Conservation (phyloP, 1,140 invertebrate species). For the Psix sp. region DNA sequence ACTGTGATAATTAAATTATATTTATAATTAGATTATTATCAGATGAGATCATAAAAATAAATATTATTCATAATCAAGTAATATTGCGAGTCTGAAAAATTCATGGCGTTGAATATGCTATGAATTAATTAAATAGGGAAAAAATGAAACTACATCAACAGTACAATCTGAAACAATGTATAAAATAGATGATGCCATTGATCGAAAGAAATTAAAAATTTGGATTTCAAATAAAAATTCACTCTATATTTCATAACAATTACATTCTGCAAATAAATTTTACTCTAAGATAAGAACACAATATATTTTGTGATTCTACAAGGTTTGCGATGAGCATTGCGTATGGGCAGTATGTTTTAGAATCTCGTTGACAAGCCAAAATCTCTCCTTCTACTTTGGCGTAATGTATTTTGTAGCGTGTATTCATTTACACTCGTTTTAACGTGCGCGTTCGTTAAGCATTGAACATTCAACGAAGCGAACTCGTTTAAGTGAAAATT, state of each 20-base stretch:
- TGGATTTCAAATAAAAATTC: no score
- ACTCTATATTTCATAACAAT: no score
- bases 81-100: no score
- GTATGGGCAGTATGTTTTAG: slow-evolving; percentile 29
- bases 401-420: slow-evolving; percentile 58
- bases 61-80: no score
- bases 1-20: no score
- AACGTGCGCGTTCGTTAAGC: slow-evolving; percentile 59
- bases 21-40: no score
- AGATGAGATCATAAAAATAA: no score
- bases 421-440: slow-evolving; percentile 62
- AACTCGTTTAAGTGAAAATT: slow-evolving; percentile 65
- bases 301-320: no score
- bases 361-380: slow-evolving; percentile 37
- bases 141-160: not conserved
- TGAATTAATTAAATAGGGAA: not conserved
- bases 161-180: not conserved
- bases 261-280: not conserved
- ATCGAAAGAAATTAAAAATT: no score
- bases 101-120: no score
- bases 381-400: slow-evolving; percentile 34
- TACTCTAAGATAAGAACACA: no score
- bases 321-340: slow-evolving; percentile 32
- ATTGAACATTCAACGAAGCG: slow-evolving; percentile 62
- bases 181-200: no score